Evolutionary conservation across 2,888 invertebrate genomes (phyloP).

Genomic region (Tachina lurida): DNA sequence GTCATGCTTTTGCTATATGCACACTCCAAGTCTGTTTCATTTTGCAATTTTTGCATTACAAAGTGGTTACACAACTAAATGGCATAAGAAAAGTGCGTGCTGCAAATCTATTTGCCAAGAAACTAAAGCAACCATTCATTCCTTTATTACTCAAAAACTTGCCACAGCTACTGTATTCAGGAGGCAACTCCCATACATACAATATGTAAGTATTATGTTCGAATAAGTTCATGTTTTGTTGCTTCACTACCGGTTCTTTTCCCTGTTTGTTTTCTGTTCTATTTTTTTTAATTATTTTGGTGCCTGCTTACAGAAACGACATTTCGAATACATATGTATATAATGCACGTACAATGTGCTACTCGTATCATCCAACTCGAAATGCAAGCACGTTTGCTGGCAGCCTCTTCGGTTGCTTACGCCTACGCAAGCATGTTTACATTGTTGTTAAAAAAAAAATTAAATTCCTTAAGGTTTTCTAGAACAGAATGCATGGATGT

Average conservation of each 20-base stretch:
- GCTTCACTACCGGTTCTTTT: conserved; percentile 24
- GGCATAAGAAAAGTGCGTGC: conserved; percentile 66
- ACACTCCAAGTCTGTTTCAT: conserved; percentile 5
- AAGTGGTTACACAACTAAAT: conserved; percentile 57
- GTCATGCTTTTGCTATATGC: conserved; percentile 46
- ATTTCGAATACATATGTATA: too few relatives aligned
- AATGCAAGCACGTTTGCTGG: conserved; percentile 1
- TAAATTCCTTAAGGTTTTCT: conserved; percentile 34
- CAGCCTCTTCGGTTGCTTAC: conserved; percentile 30
- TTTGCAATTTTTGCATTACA: conserved; percentile 25
- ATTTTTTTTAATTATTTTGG: background rate
- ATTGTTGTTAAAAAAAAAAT: conserved; percentile 50
- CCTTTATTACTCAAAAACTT: conserved; percentile 17
- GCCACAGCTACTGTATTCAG: conserved; percentile 60
- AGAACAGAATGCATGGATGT: background rate
- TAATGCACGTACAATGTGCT: conserved; percentile 28
- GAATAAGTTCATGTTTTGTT: conserved; percentile 41
- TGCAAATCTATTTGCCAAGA: conserved; percentile 63
- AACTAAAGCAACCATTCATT: conserved; percentile 44
- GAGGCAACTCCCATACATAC: conserved; percentile 24
- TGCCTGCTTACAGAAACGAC: conserved; percentile 7
- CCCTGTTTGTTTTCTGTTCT: background rate
- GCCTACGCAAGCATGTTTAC: conserved; percentile 70
- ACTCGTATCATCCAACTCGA: background rate
- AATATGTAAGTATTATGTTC: conserved; percentile 9